Percentiles rank a stretch among this genome's conserved stretches.
Conservation (phyloP, 2,888 invertebrate species). For the Tenthredo amoena region DNA sequence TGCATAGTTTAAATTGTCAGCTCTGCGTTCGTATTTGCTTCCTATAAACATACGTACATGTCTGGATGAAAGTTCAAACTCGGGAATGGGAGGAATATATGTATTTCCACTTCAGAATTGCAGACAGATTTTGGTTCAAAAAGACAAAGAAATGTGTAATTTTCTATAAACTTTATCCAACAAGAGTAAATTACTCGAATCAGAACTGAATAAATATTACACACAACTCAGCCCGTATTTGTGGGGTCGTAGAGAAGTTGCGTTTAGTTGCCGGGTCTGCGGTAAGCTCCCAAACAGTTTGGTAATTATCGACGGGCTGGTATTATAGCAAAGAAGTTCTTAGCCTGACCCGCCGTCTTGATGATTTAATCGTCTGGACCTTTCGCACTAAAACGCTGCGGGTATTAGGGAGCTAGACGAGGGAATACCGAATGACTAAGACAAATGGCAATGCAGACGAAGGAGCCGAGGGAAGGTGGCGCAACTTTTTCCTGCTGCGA, state of each 20-base stretch:
- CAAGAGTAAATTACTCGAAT: constrained; percentile 3
- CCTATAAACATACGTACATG: background rate
- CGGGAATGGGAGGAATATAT: background rate
- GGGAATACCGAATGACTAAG: constrained; percentile 37
- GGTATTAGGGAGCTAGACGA: constrained; percentile 29
- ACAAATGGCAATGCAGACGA: constrained; percentile 10
- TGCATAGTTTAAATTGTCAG: constrained; percentile 23
- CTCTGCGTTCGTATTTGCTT: background rate
- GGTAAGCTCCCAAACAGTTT: constrained; percentile 36
- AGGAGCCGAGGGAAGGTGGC: background rate
- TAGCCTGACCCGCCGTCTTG: constrained; percentile 34
- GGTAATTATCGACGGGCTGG: constrained; percentile 45
- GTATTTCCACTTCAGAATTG: background rate
- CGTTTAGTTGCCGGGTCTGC: constrained; percentile 25
- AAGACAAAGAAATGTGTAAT: background rate
- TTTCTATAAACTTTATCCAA: background rate
- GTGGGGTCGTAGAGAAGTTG: constrained; percentile 30
- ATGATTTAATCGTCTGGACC: constrained; percentile 50
- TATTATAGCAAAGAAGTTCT: constrained; percentile 47
- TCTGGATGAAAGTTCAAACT: background rate
- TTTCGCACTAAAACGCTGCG: constrained; percentile 22
- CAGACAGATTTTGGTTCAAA: background rate
- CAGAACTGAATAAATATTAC: background rate
- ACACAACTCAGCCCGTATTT: background rate
- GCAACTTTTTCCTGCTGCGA: constrained; percentile 13